Evolutionary conservation across 2,113 vertebrate species (phyloP).

Genomic region (Sapayoa aenigma): DNA sequence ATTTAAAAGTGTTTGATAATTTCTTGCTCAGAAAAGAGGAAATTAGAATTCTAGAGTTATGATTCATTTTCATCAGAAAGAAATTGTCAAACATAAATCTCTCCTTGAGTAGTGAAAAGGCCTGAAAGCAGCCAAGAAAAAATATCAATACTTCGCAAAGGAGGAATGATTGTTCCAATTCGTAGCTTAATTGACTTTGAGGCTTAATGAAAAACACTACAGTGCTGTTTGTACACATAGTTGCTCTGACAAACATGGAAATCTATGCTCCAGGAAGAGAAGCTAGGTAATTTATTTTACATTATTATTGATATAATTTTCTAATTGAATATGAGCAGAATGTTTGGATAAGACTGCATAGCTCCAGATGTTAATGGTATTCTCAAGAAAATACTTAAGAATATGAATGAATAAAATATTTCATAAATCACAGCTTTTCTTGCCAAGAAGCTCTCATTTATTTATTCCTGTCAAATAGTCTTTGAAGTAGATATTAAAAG

Average conservation of each 20-base stretch:
- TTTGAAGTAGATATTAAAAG: slow-evolving; percentile 54
- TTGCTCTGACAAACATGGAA: slow-evolving; percentile 66
- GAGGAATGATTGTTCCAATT: slow-evolving; percentile 91
- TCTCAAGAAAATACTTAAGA: slow-evolving; percentile 61
- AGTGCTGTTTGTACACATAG: slow-evolving; percentile 73
- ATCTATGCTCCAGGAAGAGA: slow-evolving; percentile 32
- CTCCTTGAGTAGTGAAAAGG: slow-evolving; percentile 79
- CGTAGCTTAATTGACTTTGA: slow-evolving; percentile 93
- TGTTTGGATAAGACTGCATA: slow-evolving; percentile 35
- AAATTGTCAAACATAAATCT: slow-evolving; percentile 86
- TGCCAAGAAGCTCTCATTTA: slow-evolving; percentile 42
- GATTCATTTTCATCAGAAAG: slow-evolving; percentile 87
- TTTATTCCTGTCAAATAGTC: slow-evolving; percentile 64
- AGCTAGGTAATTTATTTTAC: slow-evolving; percentile 54
- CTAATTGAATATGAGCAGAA: slow-evolving; percentile 62
- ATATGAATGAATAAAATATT: slow-evolving; percentile 37
- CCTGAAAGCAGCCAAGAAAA: slow-evolving; percentile 80
- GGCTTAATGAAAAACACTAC: slow-evolving; percentile 87
- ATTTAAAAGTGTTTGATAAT: slow-evolving; percentile 69
- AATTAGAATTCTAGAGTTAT: slow-evolving; percentile 81
- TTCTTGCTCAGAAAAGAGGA: slow-evolving; percentile 76
- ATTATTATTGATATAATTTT: slow-evolving; percentile 69
- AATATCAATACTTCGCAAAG: slow-evolving; percentile 92
- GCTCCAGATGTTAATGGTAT: slow-evolving; percentile 58
- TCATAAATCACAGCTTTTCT: slow-evolving; percentile 63